Evolutionary conservation across 92 coral and sea anemone genomes (phyloP).

Genomic region (Metridium senile): DNA sequence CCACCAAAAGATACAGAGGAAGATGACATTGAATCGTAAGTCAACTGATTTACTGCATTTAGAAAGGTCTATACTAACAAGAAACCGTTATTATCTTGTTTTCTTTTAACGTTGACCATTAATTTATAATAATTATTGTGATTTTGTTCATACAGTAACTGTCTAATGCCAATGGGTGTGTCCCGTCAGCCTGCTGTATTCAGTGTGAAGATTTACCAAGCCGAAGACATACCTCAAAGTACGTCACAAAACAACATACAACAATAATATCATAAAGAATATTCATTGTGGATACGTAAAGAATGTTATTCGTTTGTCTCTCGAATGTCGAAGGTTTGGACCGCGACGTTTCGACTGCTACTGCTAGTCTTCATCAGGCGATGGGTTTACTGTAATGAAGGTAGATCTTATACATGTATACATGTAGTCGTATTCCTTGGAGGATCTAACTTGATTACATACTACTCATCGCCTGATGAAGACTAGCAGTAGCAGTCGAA

Average conservation of each 20-base stretch:
- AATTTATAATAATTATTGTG: not conserved
- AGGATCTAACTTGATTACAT: too few relatives aligned
- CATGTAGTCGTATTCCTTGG: too few relatives aligned
- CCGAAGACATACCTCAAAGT: slow-evolving; percentile 94
- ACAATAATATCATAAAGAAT: not conserved
- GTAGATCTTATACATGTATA: too few relatives aligned
- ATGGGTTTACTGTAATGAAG: too few relatives aligned
- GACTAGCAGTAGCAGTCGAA: too few relatives aligned
- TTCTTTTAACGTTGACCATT: not conserved
- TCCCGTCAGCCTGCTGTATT: slow-evolving; percentile 76
- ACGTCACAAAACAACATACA: slow-evolving; percentile 14
- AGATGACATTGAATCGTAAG: slow-evolving; percentile 57
- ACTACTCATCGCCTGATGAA: too few relatives aligned
- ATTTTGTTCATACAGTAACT: slow-evolving; percentile 48
- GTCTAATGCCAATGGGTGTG: slow-evolving; percentile 79
- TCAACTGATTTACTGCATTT: not conserved
- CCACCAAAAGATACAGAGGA: slow-evolving; percentile 49
- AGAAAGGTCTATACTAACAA: not conserved
- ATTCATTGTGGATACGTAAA: not conserved
- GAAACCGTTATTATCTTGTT: not conserved
- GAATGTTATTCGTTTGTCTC: not conserved
- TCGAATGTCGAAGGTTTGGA: not conserved
- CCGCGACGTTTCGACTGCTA: too few relatives aligned
- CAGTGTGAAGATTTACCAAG: slow-evolving; percentile 77
- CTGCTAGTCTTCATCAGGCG: too few relatives aligned